Evolutionary conservation across 2,113 vertebrate species (phyloP), one percentile per base, ranked within the genome.

Genomic region (Pelmatolapia mariae): DNA sequence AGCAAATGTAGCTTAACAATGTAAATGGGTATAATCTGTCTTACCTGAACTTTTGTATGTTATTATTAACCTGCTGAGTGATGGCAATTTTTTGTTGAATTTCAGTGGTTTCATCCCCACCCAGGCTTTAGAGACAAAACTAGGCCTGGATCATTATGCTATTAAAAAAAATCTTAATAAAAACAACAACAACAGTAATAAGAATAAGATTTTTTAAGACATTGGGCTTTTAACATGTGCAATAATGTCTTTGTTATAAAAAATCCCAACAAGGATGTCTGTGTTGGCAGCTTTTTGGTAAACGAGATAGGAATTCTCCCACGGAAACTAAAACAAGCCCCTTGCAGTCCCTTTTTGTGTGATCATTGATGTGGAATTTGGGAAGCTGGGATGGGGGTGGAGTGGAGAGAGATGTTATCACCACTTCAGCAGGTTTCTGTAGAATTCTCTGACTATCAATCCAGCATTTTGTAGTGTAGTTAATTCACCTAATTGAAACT

Each of bases 341-440:
- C 82, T 87, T 29, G 31, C 83, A 38, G 85, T 31, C 83, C 54
- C 56, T 19, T 89, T 93, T 87, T 86, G 63, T 93, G 89, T 83
- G 93, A 66, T 93, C 91, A 90, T 84, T 87, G 85, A 88, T 89
- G 91, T 93, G 92, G 94, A 94, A 94, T 94, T 85, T 81, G 68
- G 91, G 82, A 85, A 53, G 80, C 4, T 2, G 53, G 80, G 31
- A 61, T 43, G 61, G 80, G 76, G 85, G 24, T 8, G 22, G 29
- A 63, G 47, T 5, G n/a, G 22, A 87, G 47, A 26, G 63, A 24
- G 26, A 61, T 68, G 83, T 66, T 87, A 31, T 78, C 19, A 57
- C 83, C 86, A 78, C 45, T 47, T 85, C 81, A 83, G n/a, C n/a
- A 52, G 8, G 83, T 76, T 83, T 79, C 18, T 52, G 5, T 33